A percentile compares a stretch with the other conserved stretches of the same genome.
phyloP scores from a whole-genome alignment of 2,113 vertebrate genomes.

The Noturus placidus region DNA sequence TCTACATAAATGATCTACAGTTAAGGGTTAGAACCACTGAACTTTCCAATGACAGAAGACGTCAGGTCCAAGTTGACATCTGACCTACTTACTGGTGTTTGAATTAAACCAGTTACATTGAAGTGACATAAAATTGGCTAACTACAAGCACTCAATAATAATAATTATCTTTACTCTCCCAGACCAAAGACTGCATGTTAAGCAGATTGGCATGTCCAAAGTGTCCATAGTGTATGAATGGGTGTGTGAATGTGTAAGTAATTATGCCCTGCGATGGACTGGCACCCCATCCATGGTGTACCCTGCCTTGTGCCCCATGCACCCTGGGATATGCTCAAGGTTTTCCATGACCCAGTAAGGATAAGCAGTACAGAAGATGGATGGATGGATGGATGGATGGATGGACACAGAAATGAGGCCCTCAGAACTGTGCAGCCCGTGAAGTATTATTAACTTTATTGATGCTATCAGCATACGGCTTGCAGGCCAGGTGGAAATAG shows the following conservation, averaged over 20 bases:
- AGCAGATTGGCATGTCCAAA: no score
- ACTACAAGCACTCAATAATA: background rate
- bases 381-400: no score
- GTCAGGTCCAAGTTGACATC: background rate
- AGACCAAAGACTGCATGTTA: no score
- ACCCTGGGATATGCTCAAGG: no score
- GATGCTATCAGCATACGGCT: background rate
- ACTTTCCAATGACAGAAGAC: background rate
- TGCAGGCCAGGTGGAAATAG: background rate
- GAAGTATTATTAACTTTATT: slow-evolving; percentile 2
- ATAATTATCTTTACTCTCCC: background rate
- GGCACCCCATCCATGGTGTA: no score
- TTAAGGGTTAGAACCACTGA: background rate
- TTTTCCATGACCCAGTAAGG: no score
- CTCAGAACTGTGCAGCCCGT: background rate
- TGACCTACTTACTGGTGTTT: background rate
- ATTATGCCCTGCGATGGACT: no score
- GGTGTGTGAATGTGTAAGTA: no score
- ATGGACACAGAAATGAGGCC: background rate
- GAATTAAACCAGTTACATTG: background rate
- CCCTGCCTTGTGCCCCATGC: no score
- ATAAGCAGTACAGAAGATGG: no score
- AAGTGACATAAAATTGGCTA: background rate
- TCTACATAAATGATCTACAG: background rate
- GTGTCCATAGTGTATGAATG: no score